phyloP scores from a whole-genome alignment of 2,888 invertebrate species.

The Hoplodrina blanda region DNA sequence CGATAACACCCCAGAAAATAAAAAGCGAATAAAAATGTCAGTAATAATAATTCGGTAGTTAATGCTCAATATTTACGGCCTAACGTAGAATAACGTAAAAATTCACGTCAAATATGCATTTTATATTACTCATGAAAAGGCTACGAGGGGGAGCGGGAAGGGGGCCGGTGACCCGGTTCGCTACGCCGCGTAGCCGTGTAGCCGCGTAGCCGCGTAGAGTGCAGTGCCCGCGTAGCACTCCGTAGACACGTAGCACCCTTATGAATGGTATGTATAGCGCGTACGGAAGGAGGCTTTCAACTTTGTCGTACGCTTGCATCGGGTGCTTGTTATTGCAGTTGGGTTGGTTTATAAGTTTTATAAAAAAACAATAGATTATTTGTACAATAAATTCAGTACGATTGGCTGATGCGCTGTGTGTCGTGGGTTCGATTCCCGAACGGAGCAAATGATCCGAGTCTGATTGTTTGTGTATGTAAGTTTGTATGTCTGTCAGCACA shows the following conservation, averaged over 20 bases:
- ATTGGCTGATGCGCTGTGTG: too few relatives aligned
- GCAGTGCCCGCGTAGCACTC: constrained; percentile 82
- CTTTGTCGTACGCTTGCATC: constrained; percentile 39
- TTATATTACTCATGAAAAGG: constrained; percentile 58
- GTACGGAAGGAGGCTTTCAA: constrained; percentile 52
- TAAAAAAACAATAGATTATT: neutral
- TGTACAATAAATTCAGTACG: neutral
- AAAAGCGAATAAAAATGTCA: constrained; percentile 32
- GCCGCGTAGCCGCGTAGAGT: constrained; percentile 74
- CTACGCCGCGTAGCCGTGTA: constrained; percentile 71
- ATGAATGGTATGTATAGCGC: constrained; percentile 64
- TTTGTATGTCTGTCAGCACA: too few relatives aligned
- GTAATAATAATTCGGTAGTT: constrained; percentile 50
- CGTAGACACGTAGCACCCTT: constrained; percentile 69
- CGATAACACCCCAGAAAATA: constrained; percentile 18
- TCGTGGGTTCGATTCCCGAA: too few relatives aligned
- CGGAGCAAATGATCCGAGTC: too few relatives aligned
- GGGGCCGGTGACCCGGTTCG: constrained; percentile 82
- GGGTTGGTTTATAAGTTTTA: neutral
- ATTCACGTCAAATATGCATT: constrained; percentile 60
- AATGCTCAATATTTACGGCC: constrained; percentile 49
- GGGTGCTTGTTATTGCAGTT: constrained; percentile 16
- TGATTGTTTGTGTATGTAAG: too few relatives aligned
- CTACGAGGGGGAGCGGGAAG: constrained; percentile 56
- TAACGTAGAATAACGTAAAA: constrained; percentile 51